Conservation (phyloP, 2,113 vertebrate species). For the Dendropsophus ebraccatus region DNA sequence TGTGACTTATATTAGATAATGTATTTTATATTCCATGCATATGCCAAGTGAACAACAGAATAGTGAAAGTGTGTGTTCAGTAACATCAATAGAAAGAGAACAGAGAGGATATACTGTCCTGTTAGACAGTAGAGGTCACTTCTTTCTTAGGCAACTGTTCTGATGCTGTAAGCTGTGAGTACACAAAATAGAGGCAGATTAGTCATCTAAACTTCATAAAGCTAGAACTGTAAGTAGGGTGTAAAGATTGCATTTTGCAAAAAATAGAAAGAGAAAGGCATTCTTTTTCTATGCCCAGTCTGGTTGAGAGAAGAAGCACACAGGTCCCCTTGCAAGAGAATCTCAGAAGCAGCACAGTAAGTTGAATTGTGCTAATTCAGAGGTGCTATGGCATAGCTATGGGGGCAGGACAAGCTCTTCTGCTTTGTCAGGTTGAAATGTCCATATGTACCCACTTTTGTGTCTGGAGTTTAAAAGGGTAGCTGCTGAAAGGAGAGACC, state of each 20-base stretch:
- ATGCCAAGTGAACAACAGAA: background rate
- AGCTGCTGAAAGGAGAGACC: too few species aligned
- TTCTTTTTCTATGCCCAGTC: too few species aligned
- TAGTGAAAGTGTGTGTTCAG: background rate
- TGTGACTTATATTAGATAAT: background rate
- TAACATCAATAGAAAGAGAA: too few species aligned
- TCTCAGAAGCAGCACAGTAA: background rate
- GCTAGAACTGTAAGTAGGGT: background rate
- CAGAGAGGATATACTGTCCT: background rate
- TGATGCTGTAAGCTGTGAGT: conserved; percentile 4
- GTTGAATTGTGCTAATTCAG: background rate
- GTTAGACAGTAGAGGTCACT: background rate
- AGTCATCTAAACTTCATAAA: background rate
- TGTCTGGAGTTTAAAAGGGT: too few species aligned
- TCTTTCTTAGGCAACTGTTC: background rate
- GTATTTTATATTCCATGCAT: background rate
- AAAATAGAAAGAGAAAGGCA: background rate
- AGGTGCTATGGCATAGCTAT: background rate
- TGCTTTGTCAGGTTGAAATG: too few species aligned
- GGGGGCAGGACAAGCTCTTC: too few species aligned
- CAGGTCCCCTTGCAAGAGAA: too few species aligned
- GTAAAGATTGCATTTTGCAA: background rate
- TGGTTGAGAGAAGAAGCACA: too few species aligned
- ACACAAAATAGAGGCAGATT: background rate
- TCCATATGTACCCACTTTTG: too few species aligned